phyloP scores from a whole-genome alignment of 2,888 invertebrate genomes.

The Rambutsinella grinnellia region DNA sequence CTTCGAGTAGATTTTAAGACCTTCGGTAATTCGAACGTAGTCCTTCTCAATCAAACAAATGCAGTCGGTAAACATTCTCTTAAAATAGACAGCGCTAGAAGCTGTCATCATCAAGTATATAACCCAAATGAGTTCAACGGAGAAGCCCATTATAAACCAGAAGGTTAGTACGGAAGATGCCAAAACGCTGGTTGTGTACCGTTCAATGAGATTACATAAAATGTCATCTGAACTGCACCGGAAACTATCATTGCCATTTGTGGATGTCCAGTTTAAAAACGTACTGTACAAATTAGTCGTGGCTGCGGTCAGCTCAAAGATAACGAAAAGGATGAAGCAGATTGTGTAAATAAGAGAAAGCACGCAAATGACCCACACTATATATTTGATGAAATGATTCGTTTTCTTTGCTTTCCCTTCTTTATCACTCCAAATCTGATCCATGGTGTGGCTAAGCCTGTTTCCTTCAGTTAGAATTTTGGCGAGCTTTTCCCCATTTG shows the following conservation, averaged over 20 bases:
- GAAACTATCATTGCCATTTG: neutral
- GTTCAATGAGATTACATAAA: conserved; percentile 10
- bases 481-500: conserved; percentile 11
- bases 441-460: neutral
- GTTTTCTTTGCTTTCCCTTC: too few species aligned
- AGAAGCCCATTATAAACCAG: conserved; percentile 15
- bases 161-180: neutral
- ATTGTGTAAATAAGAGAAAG: conserved; percentile 3
- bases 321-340: conserved; percentile 12
- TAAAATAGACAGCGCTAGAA: conserved; percentile 19
- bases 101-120: conserved; percentile 19
- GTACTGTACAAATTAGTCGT: conserved; percentile 18
- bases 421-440: neutral
- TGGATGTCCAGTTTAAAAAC: conserved; percentile 2
- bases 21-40: neutral
- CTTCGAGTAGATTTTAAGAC: conserved; percentile 7
- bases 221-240: neutral
- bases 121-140: conserved; percentile 33
- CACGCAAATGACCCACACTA: neutral
- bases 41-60: neutral
- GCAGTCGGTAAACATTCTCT: conserved; percentile 9
- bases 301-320: conserved; percentile 14
- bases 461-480: conserved; percentile 20
- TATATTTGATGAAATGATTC: too few species aligned
- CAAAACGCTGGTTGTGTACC: neutral